phyloP scores from a whole-genome alignment of 2,888 invertebrate genomes.

The Palloptera scutellata region DNA sequence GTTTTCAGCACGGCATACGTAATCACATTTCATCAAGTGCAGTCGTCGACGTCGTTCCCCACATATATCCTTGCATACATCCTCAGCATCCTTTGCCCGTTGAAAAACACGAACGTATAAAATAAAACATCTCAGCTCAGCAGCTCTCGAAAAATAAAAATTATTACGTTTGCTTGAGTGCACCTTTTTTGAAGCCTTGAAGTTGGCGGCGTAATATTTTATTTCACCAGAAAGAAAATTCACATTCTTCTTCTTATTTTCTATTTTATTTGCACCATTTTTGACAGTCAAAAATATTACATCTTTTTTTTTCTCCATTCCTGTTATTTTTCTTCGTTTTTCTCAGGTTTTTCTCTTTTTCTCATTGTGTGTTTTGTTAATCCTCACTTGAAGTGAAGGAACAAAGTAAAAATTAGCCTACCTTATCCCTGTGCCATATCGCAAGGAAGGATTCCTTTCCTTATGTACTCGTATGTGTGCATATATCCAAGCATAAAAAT shows the following conservation, averaged over 20 bases:
- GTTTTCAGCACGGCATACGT: constrained; percentile 11
- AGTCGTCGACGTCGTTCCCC: constrained; percentile 1
- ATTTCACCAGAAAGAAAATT: constrained; percentile 47
- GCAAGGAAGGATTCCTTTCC: constrained; percentile 2
- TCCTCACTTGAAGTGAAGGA: constrained; percentile 29
- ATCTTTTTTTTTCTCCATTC: constrained; percentile 13
- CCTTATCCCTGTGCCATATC: constrained; percentile 29
- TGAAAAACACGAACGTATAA: too few species aligned
- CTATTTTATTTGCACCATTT: constrained; percentile 15
- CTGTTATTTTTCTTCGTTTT: neutral
- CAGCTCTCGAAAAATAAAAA: constrained; percentile 30
- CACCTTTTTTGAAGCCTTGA: constrained; percentile 42
- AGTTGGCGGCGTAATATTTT: constrained; percentile 11
- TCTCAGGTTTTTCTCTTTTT: constrained; percentile 13
- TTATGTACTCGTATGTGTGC: too few species aligned
- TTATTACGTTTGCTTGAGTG: constrained; percentile 52
- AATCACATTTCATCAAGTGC: constrained; percentile 34
- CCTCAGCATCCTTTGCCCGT: too few species aligned
- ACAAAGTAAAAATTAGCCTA: constrained; percentile 48
- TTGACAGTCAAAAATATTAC: constrained; percentile 33
- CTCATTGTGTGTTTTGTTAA: constrained; percentile 9
- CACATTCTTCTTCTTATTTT: neutral
- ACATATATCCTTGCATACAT: too few species aligned
- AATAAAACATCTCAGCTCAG: too few species aligned
- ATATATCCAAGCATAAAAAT: neutral